These are phyloP conservation scores for Bubo bubo DNA, from an alignment of 2,113 vertebrate species.

Conservation along the genomic window DNA sequence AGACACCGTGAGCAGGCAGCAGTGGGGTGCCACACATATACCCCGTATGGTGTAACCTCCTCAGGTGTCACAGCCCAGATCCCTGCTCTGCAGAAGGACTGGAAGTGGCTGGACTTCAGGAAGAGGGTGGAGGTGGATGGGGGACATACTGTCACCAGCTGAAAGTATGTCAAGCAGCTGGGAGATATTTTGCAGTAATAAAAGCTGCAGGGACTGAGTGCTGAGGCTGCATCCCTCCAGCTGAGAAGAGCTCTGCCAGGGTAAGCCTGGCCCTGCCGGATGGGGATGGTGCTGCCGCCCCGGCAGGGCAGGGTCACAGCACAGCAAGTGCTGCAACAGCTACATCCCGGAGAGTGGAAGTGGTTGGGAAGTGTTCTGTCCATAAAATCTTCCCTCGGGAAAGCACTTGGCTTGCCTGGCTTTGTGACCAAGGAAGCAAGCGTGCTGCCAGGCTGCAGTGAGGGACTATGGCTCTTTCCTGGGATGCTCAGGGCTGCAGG, in stretches of 20 bases:
- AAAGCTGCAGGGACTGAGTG: neutral
- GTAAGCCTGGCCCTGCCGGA: neutral
- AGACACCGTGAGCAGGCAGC: neutral
- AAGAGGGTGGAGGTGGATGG: neutral
- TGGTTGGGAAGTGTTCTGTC: neutral
- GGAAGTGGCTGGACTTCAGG: neutral
- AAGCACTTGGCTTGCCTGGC: neutral
- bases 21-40: neutral
- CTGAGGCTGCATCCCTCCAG: neutral
- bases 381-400: neutral
- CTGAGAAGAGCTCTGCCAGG: neutral
- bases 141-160: neutral
- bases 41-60: fast-evolving
- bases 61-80: neutral
- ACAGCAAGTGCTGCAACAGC: neutral
- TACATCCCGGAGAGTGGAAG: neutral
- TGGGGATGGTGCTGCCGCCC: neutral
- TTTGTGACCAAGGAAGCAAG: neutral
- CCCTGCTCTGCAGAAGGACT: neutral
- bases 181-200: neutral
- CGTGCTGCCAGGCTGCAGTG: neutral
- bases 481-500: neutral
- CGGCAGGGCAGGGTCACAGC: neutral
- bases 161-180: neutral
- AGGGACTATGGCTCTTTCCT: neutral